Percentiles rank a stretch among this genome's conserved stretches.
phyloP scores from a whole-genome alignment of 2,113 vertebrate species.

The Irena cyanogastra region DNA sequence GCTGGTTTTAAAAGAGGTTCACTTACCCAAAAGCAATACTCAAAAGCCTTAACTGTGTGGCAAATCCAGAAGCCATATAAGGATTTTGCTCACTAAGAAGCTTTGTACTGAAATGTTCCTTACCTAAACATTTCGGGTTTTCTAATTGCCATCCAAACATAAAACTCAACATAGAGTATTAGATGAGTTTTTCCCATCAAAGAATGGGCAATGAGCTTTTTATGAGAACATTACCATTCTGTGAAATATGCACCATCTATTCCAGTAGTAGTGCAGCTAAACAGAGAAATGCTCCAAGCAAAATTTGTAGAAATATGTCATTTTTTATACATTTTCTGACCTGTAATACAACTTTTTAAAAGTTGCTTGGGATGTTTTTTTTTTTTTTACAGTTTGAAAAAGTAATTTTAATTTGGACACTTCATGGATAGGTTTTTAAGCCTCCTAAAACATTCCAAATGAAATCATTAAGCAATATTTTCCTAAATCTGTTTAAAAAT shows the following conservation, averaged over 20 bases:
- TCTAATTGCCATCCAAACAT: slow-evolving; percentile 40
- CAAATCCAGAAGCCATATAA: slow-evolving; percentile 8
- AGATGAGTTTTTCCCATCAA: neutral
- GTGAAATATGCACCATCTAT: neutral
- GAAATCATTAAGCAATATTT: neutral
- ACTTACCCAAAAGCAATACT: slow-evolving; percentile 6
- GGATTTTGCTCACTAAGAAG: slow-evolving; percentile 16
- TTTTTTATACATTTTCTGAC: neutral
- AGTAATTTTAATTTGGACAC: neutral
- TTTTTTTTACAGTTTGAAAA: neutral
- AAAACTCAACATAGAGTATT: neutral
- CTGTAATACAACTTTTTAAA: neutral
- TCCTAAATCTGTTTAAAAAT: neutral
- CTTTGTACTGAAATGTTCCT: slow-evolving; percentile 15
- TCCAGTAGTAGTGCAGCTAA: neutral
- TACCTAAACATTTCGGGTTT: slow-evolving; percentile 41
- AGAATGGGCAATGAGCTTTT: neutral
- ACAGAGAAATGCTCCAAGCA: neutral
- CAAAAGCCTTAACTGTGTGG: slow-evolving; percentile 34
- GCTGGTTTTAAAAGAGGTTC: slow-evolving; percentile 22
- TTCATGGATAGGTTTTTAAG: neutral
- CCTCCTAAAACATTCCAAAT: neutral
- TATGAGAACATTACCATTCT: neutral
- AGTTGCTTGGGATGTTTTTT: neutral
- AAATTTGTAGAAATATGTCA: neutral